Conservation (phyloP, 2,113 vertebrate genomes). For the Lepidothrix coronata region DNA sequence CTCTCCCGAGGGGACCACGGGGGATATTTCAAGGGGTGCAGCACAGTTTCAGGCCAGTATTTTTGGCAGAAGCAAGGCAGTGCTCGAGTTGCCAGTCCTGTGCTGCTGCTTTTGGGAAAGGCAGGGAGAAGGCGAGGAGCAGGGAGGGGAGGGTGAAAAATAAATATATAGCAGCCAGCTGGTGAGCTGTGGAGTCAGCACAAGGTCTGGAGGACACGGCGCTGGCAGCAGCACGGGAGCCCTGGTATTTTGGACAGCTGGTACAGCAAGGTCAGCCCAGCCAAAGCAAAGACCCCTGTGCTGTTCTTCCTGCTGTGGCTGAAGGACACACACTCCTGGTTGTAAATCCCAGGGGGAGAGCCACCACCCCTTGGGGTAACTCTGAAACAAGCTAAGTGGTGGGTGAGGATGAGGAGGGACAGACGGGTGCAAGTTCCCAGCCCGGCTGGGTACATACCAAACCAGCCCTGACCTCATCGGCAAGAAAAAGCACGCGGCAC, state of each 20-base stretch:
- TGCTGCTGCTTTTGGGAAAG: neutral
- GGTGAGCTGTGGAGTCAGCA: conserved; percentile 65
- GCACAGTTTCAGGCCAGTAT: rapidly evolving
- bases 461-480: neutral
- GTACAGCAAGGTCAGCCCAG: conserved; percentile 26
- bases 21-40: rapidly evolving
- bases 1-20: rapidly evolving
- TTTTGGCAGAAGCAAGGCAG: neutral
- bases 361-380: neutral
- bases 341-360: neutral
- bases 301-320: neutral
- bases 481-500: neutral
- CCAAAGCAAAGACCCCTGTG: neutral
- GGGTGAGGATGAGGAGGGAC: neutral
- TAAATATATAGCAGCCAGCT: conserved; percentile 59
- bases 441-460: neutral
- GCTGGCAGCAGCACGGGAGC: neutral
- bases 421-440: neutral
- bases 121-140: neutral
- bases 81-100: neutral
- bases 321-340: neutral
- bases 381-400: rapidly evolving
- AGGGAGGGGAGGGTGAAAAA: neutral
- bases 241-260: conserved; percentile 58
- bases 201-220: neutral